Conservation (phyloP, 2,888 invertebrate genomes). For the Eubasilissa splendida region DNA sequence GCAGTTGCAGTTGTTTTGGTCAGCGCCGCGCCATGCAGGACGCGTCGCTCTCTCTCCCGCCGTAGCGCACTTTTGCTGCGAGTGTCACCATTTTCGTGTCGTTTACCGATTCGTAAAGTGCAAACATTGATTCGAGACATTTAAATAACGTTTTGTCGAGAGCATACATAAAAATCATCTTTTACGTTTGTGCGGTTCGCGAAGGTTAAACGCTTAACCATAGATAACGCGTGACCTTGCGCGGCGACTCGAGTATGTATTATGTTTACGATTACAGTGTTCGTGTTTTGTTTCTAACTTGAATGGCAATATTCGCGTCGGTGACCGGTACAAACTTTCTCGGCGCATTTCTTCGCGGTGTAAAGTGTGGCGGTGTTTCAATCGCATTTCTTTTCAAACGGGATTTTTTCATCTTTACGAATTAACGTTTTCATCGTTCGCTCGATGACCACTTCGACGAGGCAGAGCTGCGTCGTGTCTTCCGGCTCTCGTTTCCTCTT, state of each 20-base stretch:
- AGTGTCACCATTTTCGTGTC: not conserved
- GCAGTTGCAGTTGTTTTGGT: slow-evolving; percentile 39
- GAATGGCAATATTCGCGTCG: not conserved
- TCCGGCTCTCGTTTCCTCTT: not conserved
- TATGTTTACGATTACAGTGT: not conserved
- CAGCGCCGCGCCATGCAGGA: slow-evolving; percentile 36
- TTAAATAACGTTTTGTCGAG: too few species aligned
- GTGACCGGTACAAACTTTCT: slow-evolving; percentile 26
- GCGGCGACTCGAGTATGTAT: slow-evolving; percentile 29
- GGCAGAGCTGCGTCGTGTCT: slow-evolving; percentile 8
- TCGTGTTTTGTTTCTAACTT: not conserved
- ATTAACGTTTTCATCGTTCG: not conserved
- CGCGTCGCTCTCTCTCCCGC: not conserved
- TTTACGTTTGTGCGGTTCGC: slow-evolving; percentile 8
- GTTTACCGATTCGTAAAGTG: too few species aligned
- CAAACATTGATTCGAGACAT: too few species aligned
- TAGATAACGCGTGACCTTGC: slow-evolving; percentile 54
- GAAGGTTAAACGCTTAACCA: slow-evolving; percentile 51
- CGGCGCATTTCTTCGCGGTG: slow-evolving; percentile 8
- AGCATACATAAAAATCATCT: too few species aligned
- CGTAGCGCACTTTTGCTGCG: not conserved
- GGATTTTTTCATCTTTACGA: not conserved
- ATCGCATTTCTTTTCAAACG: not conserved
- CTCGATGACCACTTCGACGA: slow-evolving; percentile 42
- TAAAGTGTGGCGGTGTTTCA: not conserved